Evolutionary conservation across 2,797 vertebrate genomes (phyloP).

Genomic region (Poecile montanus): DNA sequence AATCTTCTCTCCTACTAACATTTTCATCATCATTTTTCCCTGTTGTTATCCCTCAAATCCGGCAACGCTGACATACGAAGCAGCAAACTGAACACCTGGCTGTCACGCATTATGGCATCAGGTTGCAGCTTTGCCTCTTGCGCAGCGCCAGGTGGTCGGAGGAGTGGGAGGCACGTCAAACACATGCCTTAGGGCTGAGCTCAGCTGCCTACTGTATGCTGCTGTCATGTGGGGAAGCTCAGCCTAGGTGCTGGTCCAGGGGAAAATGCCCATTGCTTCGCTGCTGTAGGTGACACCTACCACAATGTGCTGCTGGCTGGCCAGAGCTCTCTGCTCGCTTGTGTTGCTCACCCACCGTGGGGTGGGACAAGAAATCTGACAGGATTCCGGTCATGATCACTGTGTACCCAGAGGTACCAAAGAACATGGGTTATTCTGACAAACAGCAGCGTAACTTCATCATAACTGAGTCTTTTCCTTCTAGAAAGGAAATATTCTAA

Average conservation of each 20-base stretch:
- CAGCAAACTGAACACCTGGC: conserved; percentile 36
- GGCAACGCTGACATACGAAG: background rate
- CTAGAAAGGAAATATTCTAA: background rate
- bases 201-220: conserved; percentile 41
- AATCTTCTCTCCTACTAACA: background rate
- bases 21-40: background rate
- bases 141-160: background rate
- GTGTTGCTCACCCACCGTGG: fast-evolving
- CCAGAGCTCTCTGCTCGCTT: background rate
- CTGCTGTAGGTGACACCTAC: background rate
- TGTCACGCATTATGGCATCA: conserved; percentile 31
- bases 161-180: background rate
- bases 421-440: background rate
- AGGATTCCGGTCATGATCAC: background rate
- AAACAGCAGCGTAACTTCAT: background rate
- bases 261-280: fast-evolving
- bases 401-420: background rate
- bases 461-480: background rate
- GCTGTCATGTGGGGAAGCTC: background rate
- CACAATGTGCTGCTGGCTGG: background rate
- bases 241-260: background rate
- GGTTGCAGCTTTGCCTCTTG: background rate
- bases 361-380: background rate
- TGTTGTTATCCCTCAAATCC: background rate
- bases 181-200: conserved; percentile 26